Evolutionary conservation across 2,797 vertebrate species (phyloP).

Genomic region (Leucoraja ocellata): DNA sequence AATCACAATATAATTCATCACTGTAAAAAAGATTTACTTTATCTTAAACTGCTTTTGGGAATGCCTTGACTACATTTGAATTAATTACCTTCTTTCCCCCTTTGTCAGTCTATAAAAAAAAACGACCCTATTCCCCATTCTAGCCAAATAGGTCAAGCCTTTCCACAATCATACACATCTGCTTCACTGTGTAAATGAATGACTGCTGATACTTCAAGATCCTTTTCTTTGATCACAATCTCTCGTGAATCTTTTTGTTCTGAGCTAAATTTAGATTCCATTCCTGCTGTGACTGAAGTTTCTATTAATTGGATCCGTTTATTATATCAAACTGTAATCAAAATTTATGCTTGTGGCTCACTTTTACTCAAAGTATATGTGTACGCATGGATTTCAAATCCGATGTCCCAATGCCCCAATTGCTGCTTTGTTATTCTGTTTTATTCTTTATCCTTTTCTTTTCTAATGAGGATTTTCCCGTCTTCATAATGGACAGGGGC

Average conservation of each 20-base stretch:
- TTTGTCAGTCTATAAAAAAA: background rate
- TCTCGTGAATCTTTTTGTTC: background rate
- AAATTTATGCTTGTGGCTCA: background rate
- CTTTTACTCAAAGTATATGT: background rate
- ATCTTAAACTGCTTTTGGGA: background rate
- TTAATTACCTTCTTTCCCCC: background rate
- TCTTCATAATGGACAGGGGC: background rate
- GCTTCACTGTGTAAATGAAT: background rate
- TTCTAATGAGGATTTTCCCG: background rate
- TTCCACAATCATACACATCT: background rate
- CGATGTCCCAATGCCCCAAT: background rate
- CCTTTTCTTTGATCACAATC: background rate
- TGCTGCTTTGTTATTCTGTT: background rate
- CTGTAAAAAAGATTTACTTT: background rate
- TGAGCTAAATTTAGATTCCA: background rate
- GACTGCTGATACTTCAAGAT: background rate
- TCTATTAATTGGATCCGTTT: background rate
- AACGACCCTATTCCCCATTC: background rate
- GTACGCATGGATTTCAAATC: background rate
- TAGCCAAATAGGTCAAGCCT: background rate
- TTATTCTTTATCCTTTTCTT: background rate
- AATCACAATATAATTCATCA: background rate
- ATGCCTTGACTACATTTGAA: background rate
- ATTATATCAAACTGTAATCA: background rate
- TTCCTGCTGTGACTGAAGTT: no score